These are phyloP conservation scores for Phymastichus coffea DNA, from an alignment of 1,140 invertebrate species.

Conservation along the genomic window DNA sequence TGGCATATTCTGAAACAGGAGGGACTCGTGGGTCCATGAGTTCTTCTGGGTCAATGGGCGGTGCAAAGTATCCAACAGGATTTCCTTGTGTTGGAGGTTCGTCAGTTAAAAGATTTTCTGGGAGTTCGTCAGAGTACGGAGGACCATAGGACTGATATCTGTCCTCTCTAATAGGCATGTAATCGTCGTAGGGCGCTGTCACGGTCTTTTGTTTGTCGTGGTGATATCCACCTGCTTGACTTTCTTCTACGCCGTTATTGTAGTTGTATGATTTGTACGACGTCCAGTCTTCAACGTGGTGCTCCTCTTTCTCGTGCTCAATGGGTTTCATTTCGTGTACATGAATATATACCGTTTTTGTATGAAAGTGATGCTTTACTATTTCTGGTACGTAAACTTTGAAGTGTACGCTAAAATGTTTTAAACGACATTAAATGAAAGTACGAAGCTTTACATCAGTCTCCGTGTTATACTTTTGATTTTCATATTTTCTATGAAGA, in stretches of 20 bases:
- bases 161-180: neutral
- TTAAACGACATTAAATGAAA: too few species aligned
- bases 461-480: neutral
- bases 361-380: conserved; percentile 61
- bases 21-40: neutral
- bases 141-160: conserved; percentile 14
- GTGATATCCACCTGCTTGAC: conserved; percentile 34
- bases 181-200: neutral
- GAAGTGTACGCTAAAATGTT: conserved; percentile 58
- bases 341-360: conserved; percentile 60
- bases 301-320: conserved; percentile 40
- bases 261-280: conserved; percentile 41
- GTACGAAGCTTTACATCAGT: neutral
- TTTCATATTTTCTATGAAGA: neutral
- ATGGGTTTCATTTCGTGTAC: conserved; percentile 42
- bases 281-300: conserved; percentile 53
- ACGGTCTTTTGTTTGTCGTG: conserved; percentile 17
- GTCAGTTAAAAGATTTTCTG: neutral
- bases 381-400: conserved; percentile 61
- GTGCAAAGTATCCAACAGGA: neutral
- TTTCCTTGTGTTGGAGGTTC: neutral
- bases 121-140: neutral
- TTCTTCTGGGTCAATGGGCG: neutral
- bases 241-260: conserved; percentile 44
- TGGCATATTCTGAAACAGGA: conserved; percentile 36